A percentile compares a stretch with the other conserved stretches of the same genome.
Conservation (phyloP, 2,888 invertebrate species). For the Acrobeloides nanus region DNA sequence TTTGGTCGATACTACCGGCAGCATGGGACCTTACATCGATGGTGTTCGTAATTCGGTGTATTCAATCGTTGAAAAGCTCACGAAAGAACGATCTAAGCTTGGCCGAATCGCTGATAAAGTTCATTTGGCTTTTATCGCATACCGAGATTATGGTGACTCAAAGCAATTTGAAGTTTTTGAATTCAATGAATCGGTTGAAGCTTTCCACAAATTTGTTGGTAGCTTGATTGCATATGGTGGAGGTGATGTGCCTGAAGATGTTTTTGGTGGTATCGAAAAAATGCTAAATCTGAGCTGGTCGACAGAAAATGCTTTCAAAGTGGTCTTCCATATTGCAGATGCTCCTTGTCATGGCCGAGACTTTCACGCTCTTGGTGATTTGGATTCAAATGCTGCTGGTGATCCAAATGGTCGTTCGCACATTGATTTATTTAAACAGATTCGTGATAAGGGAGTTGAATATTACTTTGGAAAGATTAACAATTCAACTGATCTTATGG, state of each 20-base stretch:
- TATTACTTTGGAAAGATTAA: conserved; percentile 15
- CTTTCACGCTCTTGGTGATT: conserved; percentile 1
- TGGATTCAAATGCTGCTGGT: conserved; percentile 1
- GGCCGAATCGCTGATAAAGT: neutral
- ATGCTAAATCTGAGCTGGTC: conserved; percentile 6
- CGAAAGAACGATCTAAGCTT: neutral
- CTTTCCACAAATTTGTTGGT: conserved; percentile 9
- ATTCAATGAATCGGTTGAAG: conserved; percentile 5
- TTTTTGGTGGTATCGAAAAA: conserved; percentile 11
- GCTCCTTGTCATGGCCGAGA: conserved; percentile 11
- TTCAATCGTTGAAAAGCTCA: conserved; percentile 4
- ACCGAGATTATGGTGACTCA: conserved; percentile 5
- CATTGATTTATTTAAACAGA: neutral
- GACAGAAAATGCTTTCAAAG: neutral
- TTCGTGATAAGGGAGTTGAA: conserved; percentile 4
- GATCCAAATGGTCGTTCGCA: conserved; percentile 8
- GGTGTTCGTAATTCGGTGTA: conserved; percentile 8
- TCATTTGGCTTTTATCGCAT: conserved; percentile 8
- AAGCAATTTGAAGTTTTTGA: conserved; percentile 7
- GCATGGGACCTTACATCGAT: conserved; percentile 12
- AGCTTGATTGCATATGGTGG: conserved; percentile 4
- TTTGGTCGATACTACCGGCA: conserved; percentile 13
- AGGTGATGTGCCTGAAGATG: conserved; percentile 14
- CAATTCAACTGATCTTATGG: conserved; percentile 8
- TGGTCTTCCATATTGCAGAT: conserved; percentile 13